These are phyloP conservation scores for Limnephilus lunatus DNA, from an alignment of 2,888 invertebrate genomes.

Conservation along the genomic window DNA sequence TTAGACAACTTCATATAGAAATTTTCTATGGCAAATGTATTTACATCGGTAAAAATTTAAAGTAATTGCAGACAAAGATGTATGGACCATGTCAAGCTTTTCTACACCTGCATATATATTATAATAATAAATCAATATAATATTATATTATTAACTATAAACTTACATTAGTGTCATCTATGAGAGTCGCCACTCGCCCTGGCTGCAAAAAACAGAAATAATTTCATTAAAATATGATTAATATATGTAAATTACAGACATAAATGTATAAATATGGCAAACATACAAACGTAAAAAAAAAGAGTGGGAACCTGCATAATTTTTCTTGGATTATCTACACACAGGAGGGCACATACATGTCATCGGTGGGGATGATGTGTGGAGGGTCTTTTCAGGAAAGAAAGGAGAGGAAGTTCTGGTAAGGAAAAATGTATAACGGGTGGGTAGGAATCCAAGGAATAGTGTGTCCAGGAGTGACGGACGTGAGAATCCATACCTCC, in stretches of 20 bases:
- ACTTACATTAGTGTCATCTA: constrained; percentile 88
- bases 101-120: neutral
- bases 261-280: neutral
- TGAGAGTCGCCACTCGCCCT: constrained; percentile 92
- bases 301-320: neutral
- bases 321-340: no score
- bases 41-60: neutral
- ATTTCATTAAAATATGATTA: neutral
- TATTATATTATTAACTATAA: constrained; percentile 32
- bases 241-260: neutral
- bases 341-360: no score
- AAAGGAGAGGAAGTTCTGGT: no score
- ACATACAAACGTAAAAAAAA: neutral
- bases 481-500: no score
- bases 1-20: neutral
- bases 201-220: constrained; percentile 81
- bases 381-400: no score
- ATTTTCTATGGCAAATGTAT: neutral
- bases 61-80: neutral
- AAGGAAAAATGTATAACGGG: no score
- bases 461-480: no score
- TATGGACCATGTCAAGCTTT: neutral
- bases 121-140: constrained; percentile 19
- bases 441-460: no score
- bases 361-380: no score